Evolutionary conservation across 2,797 vertebrate genomes (phyloP).

Genomic region (Halcyon smyrnensis): DNA sequence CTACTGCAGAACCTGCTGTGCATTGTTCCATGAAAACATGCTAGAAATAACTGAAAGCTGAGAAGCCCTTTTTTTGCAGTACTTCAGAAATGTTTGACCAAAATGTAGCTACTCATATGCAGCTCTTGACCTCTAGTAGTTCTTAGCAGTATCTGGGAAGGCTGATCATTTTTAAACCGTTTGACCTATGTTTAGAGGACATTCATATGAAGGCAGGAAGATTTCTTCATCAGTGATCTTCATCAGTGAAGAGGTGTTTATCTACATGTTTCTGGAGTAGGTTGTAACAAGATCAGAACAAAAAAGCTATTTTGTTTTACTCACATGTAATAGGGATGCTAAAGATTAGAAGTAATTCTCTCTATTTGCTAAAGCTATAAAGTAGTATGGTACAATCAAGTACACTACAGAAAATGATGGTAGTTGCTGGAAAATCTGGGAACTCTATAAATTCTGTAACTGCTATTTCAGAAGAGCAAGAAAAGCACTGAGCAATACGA

Average conservation of each 20-base stretch:
- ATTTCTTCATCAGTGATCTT: neutral
- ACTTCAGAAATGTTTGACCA: neutral
- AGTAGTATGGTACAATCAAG: neutral
- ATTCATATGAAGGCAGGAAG: neutral
- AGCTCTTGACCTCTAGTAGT: neutral
- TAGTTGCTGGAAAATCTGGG: neutral
- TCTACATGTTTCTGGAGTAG: neutral
- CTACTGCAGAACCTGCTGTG: neutral
- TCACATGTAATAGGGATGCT: neutral
- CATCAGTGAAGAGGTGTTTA: neutral
- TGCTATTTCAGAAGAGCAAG: neutral
- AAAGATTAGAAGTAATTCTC: neutral
- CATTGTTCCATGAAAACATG: neutral
- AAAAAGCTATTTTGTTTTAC: neutral
- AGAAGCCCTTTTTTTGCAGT: neutral
- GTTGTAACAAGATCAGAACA: neutral
- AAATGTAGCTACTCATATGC: neutral
- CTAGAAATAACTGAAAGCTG: neutral
- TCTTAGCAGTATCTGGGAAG: neutral
- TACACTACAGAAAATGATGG: neutral
- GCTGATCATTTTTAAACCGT: neutral
- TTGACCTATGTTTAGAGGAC: neutral
- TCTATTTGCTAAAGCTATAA: neutral
- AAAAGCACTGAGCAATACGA: neutral
- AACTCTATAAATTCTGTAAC: neutral